Evolutionary conservation across 2,113 vertebrate genomes (phyloP), one percentile per base, ranked within the genome.

Genomic region (Rhea americana): DNA sequence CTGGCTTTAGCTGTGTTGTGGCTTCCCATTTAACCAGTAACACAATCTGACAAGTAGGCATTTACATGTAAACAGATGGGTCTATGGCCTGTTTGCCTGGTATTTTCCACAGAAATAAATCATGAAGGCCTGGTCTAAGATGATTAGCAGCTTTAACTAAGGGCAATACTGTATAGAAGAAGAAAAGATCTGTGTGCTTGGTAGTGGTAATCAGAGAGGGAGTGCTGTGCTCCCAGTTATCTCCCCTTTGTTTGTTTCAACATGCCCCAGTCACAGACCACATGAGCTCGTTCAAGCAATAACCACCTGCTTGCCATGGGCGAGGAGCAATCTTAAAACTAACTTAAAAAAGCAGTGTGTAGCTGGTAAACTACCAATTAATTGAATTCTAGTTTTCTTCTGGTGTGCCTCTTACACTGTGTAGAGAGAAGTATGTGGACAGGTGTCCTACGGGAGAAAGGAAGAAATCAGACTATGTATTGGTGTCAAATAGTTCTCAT

Each of bases 161-260:
- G 32, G 1, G 8, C n/a, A 5, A 30, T 0, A 11, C 11, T 16
- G 55, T n/a, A 9, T 20, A n/a, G 58, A 20, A 16, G 1, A 7
- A 53, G 73, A 45, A 17, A 32, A 25, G 74, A 22, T 53, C 28
- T 8, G 45, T 3, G 0, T 6, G 30, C 45, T 19, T 55, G 73
- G 5, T 5, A 14, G 9, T 2, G 50, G 9, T 9, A 16, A 5
- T 9, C 61, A 1, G 6, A 32, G n/a, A 1, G 32, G 39, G 70
- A 55, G 13, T 2, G 35, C 59, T 10, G 4, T 4, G 3, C 11
- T n/a, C 55, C 26, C 21, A 21, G 20, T 21, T 51, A 37, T 43
- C 16, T 45, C 41, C 18, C 50, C 50, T 4, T 12, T 51, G 11
- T 18, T n/a, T 43, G 10, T 56, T 56, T 56, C 30, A n/a, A 45